Evolutionary conservation across 2,113 vertebrate species (phyloP).

Genomic region (Pomatostomus ruficeps): DNA sequence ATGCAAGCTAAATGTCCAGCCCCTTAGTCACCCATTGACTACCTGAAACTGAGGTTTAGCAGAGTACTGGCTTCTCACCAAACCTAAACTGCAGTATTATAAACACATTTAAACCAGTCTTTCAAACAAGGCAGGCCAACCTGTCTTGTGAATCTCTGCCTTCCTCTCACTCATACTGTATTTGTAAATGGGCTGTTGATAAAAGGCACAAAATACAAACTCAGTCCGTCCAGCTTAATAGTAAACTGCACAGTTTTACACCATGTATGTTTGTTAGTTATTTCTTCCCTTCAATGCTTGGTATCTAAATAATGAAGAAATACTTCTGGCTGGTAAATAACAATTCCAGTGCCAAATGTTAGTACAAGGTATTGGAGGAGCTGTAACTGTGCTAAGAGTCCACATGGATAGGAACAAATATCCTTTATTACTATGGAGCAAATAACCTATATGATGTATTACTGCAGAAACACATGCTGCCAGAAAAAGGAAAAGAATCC

Average conservation of each 20-base stretch:
- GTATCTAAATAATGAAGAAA: constrained; percentile 65
- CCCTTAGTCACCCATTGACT: not conserved
- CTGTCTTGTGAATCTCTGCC: not conserved
- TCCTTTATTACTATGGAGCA: not conserved
- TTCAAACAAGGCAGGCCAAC: not conserved
- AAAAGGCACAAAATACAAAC: constrained; percentile 22
- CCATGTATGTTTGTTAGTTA: constrained; percentile 32
- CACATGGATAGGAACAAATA: not conserved
- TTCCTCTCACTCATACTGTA: not conserved
- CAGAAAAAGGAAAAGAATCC: not conserved
- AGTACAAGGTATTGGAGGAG: constrained; percentile 65
- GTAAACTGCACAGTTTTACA: not conserved
- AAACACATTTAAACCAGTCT: not conserved
- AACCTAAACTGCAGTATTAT: not conserved
- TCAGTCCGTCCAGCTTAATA: constrained; percentile 32
- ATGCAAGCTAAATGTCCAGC: not conserved
- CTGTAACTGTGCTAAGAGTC: constrained; percentile 42
- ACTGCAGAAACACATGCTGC: not conserved
- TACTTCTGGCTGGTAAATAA: constrained; percentile 64
- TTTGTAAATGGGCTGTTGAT: constrained; percentile 13
- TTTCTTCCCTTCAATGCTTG: constrained; percentile 3
- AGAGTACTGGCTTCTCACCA: not conserved
- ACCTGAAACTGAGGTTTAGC: not conserved
- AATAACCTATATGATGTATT: not conserved
- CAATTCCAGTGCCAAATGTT: constrained; percentile 65